Percentiles rank a stretch among this genome's conserved stretches.
Evolutionary conservation across 2,113 vertebrate species (phyloP).

Genomic region (Sciurus niger): DNA sequence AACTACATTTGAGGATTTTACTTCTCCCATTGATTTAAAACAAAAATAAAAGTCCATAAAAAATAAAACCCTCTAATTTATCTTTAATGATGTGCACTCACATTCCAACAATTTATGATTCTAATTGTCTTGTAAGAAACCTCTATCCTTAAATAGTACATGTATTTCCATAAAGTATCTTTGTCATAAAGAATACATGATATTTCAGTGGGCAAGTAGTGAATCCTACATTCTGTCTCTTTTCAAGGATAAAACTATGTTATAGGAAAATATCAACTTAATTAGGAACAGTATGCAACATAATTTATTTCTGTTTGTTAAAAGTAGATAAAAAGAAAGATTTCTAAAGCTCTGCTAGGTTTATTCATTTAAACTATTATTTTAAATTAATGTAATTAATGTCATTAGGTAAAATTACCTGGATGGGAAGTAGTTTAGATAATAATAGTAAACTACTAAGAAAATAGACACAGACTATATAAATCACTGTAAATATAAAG

Average conservation of each 20-base stretch:
- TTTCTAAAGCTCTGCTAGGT: slow-evolving; percentile 47
- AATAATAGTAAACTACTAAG: slow-evolving; percentile 34
- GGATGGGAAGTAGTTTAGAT: slow-evolving; percentile 41
- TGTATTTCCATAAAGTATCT: neutral
- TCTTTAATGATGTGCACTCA: neutral
- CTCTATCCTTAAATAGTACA: neutral
- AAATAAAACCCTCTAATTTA: neutral
- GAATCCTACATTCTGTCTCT: neutral
- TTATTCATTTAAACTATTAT: slow-evolving; percentile 60
- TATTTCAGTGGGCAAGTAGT: neutral
- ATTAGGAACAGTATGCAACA: neutral
- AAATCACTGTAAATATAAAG: slow-evolving; percentile 29
- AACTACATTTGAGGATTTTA: neutral
- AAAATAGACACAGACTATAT: slow-evolving; percentile 51
- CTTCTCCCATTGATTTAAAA: slow-evolving; percentile 12
- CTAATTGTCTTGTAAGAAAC: slow-evolving; percentile 56
- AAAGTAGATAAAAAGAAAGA: slow-evolving; percentile 23
- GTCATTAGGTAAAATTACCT: slow-evolving; percentile 40
- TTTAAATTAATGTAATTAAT: slow-evolving; percentile 62
- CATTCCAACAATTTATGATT: neutral
- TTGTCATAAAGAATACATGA: neutral
- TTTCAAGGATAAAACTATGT: slow-evolving; percentile 39
- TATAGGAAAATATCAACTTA: neutral
- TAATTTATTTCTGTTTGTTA: slow-evolving; percentile 15
- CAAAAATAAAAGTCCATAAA: neutral